Evolutionary conservation across 2,888 invertebrate species (phyloP), one percentile per base, ranked within the genome.

Genomic region (Trissolcus brochymenae): DNA sequence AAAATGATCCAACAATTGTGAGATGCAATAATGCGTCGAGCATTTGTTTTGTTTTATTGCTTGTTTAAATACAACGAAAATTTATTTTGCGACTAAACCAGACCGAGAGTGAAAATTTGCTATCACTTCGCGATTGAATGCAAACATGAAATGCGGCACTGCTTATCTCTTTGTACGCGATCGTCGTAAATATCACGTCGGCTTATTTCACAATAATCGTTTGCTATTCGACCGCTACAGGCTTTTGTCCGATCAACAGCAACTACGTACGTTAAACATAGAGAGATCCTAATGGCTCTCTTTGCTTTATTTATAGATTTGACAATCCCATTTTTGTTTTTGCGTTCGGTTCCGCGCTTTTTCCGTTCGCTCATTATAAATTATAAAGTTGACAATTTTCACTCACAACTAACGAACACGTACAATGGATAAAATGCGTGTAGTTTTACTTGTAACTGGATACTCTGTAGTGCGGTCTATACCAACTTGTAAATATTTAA

Each of bases 271-370:
- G 68, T 61, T 76, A 74, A 81, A 78, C 80, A 61, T 79, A 80
- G 83, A 35, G 35, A 84, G 85, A 83, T 84, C 83, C 82, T 81
- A 84, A 81, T 81, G 80, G 80, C 79, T 76, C 76, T 78, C 79
- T 79, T 79, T 78, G 75, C 81, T 72, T 83, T 86, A 86, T 86
- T 85, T 84, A 84, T 86, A 86, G 49, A 57, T 54, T 50, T 66
- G 66, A 65, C 40, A 51, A 43, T 49, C 55, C 16, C 49, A 54
- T 56, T 46, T 16, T 55, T 72, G 46, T 46, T 29, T 29, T 29
- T 54, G 19, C 51, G 16, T 51, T 19, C 11, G 11, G 16, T 19
- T 21, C 51, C 51, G 19, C 19, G 11, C 51, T 17, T 19, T 51
- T 11, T 16, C 21, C 19, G 16, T 9, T 51, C 4, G 17, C 13